Conservation (phyloP, 2,113 vertebrate genomes). For the Guaruba guarouba region DNA sequence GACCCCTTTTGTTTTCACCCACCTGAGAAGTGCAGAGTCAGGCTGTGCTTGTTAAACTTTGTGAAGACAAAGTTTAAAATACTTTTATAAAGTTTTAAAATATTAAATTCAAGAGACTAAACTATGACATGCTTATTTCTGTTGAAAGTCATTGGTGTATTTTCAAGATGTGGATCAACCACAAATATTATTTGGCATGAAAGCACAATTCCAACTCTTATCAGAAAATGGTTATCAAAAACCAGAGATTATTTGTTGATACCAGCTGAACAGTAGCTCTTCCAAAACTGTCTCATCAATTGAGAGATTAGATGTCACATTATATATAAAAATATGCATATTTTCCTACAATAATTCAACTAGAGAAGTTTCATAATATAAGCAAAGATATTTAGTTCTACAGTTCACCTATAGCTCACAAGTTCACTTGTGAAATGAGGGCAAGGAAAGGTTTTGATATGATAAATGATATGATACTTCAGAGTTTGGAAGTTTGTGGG, state of each 20-base stretch:
- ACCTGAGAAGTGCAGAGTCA: fast-evolving
- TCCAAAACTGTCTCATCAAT: background rate
- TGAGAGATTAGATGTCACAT: background rate
- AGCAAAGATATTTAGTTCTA: background rate
- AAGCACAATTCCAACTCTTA: background rate
- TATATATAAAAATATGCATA: background rate
- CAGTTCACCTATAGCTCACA: background rate
- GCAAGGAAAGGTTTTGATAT: background rate
- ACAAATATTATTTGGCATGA: background rate
- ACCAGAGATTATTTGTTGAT: background rate
- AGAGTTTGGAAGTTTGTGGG: background rate
- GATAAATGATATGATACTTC: background rate
- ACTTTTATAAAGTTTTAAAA: background rate
- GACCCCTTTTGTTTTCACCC: background rate
- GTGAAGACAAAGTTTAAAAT: background rate
- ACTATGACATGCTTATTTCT: background rate
- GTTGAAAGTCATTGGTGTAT: background rate
- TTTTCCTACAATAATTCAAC: background rate
- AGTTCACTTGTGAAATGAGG: background rate
- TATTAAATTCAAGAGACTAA: background rate
- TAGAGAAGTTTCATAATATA: background rate
- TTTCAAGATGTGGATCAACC: background rate
- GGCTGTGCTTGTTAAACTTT: background rate
- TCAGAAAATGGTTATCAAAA: background rate
- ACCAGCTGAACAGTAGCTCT: background rate